phyloP scores from a whole-genome alignment of 2,888 invertebrate genomes.

The Physocephala rufipes region DNA sequence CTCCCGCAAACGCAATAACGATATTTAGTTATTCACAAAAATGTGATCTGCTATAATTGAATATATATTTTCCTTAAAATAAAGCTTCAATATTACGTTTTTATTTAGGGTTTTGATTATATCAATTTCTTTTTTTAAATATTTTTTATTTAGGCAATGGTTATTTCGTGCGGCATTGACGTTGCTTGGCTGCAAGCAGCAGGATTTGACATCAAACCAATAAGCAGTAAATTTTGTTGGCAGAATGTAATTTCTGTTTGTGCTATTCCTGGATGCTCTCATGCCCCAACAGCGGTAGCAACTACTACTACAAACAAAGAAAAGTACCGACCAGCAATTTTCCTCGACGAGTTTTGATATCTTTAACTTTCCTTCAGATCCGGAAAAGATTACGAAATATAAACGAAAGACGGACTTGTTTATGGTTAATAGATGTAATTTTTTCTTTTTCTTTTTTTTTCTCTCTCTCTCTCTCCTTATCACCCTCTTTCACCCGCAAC shows the following conservation, averaged over 20 bases:
- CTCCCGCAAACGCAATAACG: no score
- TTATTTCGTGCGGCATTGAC: conserved; percentile 1
- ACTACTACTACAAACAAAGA: no score
- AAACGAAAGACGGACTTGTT: conserved; percentile 60
- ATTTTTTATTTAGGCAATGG: no score
- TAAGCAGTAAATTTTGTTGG: conserved; percentile 65
- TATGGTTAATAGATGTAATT: conserved; percentile 53
- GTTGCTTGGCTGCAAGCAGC: conserved; percentile 36
- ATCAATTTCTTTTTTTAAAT: not conserved
- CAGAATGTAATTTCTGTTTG: conserved; percentile 45
- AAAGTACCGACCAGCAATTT: conserved; percentile 8
- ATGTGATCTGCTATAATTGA: not conserved
- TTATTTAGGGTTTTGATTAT: not conserved
- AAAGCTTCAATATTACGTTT: no score
- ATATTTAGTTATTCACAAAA: not conserved
- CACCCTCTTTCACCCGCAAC: conserved; percentile 37
- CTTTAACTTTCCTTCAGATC: no score
- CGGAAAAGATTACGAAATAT: conserved; percentile 37
- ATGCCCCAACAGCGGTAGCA: conserved; percentile 44
- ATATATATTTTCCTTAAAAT: no score
- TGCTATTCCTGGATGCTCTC: conserved; percentile 48
- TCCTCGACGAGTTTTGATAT: not conserved
- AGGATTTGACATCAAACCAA: conserved; percentile 65
- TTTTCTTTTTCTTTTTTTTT: not conserved
- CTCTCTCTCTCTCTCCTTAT: not conserved